Evolutionary conservation across 2,113 vertebrate species (phyloP), one percentile per base, ranked within the genome.

Genomic region (Ictalurus furcatus): DNA sequence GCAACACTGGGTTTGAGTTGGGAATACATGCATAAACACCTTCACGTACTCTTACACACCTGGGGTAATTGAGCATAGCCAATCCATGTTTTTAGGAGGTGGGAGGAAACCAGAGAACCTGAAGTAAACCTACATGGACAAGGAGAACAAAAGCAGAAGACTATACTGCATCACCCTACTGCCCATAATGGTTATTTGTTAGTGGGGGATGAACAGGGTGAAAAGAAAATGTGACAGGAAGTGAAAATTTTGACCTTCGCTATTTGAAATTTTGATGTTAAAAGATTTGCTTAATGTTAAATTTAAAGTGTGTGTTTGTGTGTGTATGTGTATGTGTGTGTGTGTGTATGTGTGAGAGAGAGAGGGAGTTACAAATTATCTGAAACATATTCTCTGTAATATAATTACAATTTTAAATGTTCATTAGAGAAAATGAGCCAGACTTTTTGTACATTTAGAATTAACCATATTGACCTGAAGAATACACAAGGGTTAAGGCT

Each of bases 181-280:
- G 17, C 71, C 21, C 37, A 23, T 40, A 74, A 9, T 4, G 2
- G 84, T 21, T 83, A 48, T 56, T 82, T 76, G 34, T 74, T 74
- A 67, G 23, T 85, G 65, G 58, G 44, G 86, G 44, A 67, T 82
- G 58, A 56, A 83, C 17, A 69, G 84, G 69, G 81, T 87, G 84
- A 71, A 84, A 78, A 19, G 48, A 86, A 83, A 67, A 73, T 21
- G 67, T 52, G 84, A 76, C 85, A 59, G 52, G 23, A 44, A 78
- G 58, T 79, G 13, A 59, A 61, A 25, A 78, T 54, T 40, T 58
- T 86, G 54, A 86, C 85, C 69, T 76, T 87, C 63, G 21, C 73
- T 52, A 11, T 52, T 52, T 52, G 48, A 52, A 52, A 56, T 56
- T 14, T 79, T 63, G 21, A 54, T 58, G 56, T 87, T 63, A 48